Evolutionary conservation across 2,113 vertebrate genomes (phyloP), one percentile per base, ranked within the genome.

Genomic region (Heterotilapia buettikoferi): DNA sequence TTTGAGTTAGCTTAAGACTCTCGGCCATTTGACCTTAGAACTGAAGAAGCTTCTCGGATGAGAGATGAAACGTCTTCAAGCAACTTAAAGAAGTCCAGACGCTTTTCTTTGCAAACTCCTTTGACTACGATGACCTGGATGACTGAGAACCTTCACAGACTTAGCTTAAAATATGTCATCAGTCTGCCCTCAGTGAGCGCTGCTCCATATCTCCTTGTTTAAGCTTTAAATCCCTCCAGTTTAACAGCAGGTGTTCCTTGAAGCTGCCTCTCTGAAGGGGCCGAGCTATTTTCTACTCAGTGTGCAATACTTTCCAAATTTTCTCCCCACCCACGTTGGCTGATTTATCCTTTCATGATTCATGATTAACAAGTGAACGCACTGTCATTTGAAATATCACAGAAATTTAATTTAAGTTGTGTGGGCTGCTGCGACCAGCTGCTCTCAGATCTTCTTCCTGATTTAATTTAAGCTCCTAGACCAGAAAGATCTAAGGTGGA

Each of bases 281-380:
- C 82, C 50, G 24, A 18, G 79, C 90, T 92, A 85, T 91, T 93
- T 90, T 90, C 12, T 88, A 79, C 79, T 36, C 50, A 6, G 33
- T 18, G 47, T 82, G 84, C 84, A 88, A 88, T 45, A 79, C 84
- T 90, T 90, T 85, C 50, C 90, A 21, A 84, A 85, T 84, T 90
- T 66, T 78, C 68, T 52, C 63, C 24, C 13, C 24, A 29, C 73
- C 53, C 80, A 45, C 53, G 9, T 10, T 13, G 4, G 19, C 53
- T 50, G 52, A 84, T 88, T 56, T 80, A 45, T 56, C 59, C 73
- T 82, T 47, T 71, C 24, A 21, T 47, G 84, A 80, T 80, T 78
- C 73, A 84, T 76, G 71, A 59, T 45, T 57, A 85, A 57, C 54
- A 18, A 40, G 76, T 4, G 61, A 61, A 31, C 52, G 31, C 4